Evolutionary conservation across 2,888 invertebrate genomes (phyloP), one percentile per base, ranked within the genome.

Genomic region (Acanthoscelides obtectus): DNA sequence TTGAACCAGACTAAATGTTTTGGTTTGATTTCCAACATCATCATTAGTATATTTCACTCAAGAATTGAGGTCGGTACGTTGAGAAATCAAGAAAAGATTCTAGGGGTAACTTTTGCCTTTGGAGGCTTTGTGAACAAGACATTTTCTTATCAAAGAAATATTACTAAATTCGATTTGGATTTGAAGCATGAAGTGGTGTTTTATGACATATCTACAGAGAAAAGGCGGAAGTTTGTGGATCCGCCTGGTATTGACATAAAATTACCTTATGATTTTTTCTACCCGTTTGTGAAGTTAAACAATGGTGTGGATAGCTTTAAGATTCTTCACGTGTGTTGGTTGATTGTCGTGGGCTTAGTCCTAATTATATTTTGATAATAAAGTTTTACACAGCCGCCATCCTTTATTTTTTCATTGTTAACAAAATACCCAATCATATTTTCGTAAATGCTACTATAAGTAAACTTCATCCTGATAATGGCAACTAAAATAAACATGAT

Each of bases 261-360:
- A 77, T 83, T 90, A 69, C 90, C 90, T 0, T 84, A 87, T 73
- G 90, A 90, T 81, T 91, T 91, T 82, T 91, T 90, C 82, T 90
- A 91, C 80, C 91, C 91, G 0, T 89, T 89, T 76, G 77, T 84
- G 64, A 83, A 81, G 78, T 71, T 84, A 22, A 79, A 80, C 68
- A 83, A 80, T 73, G 72, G 73, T 45, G 66, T 68, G 45, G 17
- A 4, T 22, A 21, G 3, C 69, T 17, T 20, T 22, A 63, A 6
- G 3, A 20, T 6, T 66, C 12, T 45, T 45, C 45, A 3, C 17
- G 45, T 45, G 45, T 45, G 45, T 12, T 12, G 1, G 45, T 45
- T 45, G 45, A 12, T 45, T 45, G 45, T 12, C 45, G 45, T 45
- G 45, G 6, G 45, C 12, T 12, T 45, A 45, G 45, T 45, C 12